A percentile compares a stretch with the other conserved stretches of the same genome.
phyloP scores from a whole-genome alignment of 1,140 invertebrate genomes.

The Drosophila insularis region DNA sequence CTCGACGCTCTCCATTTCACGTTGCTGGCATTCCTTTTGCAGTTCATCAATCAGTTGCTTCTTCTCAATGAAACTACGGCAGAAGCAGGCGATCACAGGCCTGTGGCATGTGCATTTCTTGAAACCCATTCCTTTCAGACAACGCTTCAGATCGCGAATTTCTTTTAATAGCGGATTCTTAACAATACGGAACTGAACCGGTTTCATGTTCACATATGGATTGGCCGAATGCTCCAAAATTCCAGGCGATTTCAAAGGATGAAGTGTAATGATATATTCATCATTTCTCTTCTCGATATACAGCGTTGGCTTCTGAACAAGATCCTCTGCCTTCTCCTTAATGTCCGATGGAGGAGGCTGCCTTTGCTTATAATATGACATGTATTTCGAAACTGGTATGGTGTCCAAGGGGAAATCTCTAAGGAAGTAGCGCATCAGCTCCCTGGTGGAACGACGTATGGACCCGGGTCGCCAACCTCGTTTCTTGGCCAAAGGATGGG shows the following conservation, averaged over 20 bases:
- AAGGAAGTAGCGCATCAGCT: constrained; percentile 74
- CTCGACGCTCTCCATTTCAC: constrained; percentile 41
- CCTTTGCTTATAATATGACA: constrained; percentile 51
- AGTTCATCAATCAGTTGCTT: constrained; percentile 55
- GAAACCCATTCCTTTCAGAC: constrained; percentile 70
- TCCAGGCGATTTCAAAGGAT: constrained; percentile 61
- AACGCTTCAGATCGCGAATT: constrained; percentile 60
- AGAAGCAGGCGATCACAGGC: constrained; percentile 64
- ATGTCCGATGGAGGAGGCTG: not conserved
- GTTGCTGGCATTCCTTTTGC: constrained; percentile 47
- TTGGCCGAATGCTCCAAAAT: constrained; percentile 54
- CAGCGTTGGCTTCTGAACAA: constrained; percentile 69
- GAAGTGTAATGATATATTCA: constrained; percentile 69
- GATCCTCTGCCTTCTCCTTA: constrained; percentile 26
- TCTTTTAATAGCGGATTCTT: constrained; percentile 59
- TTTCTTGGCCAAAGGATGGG: constrained; percentile 39
- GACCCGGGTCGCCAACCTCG: constrained; percentile 72
- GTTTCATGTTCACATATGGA: constrained; percentile 73
- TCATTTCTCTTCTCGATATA: constrained; percentile 77
- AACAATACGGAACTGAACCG: constrained; percentile 71
- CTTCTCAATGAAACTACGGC: constrained; percentile 77
- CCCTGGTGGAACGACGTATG: constrained; percentile 68
- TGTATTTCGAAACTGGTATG: constrained; percentile 62
- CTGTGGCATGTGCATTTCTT: constrained; percentile 72
- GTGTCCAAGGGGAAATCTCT: constrained; percentile 71